Base-by-base conservation (phyloP, 1,140 invertebrate species). In the Bombyx mori region DNA sequence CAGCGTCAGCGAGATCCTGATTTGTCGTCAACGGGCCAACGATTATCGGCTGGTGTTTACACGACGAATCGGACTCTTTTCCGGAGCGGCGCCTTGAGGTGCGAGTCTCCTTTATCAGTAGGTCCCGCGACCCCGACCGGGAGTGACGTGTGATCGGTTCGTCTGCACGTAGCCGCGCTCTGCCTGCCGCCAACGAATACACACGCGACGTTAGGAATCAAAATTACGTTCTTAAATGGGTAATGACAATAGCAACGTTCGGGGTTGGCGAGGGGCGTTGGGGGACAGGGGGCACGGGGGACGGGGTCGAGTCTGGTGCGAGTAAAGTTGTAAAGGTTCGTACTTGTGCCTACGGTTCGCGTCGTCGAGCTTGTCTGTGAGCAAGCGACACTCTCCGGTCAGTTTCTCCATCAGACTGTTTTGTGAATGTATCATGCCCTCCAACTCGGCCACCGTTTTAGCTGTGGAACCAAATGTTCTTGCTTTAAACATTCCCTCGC, bases 321-420 rank as follows among this genome's bases (percentile, higher is more conserved):
- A 68, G 71, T 73, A 76, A 66, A 77, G 66, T 76, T 57, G 72
- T 75, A 79, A 76, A 75, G 85, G 60, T 71, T 75, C 84, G 92
- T 95, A 95, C 94, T 95, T 95, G 92, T 95, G 93, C 84, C 92
- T 93, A 85, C 91, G 88, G 80, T 92, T 92, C 80, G 93, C 92
- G 86, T 94, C 93, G 90, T 96, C 94, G 89, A 95, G 92, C 90
- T 93, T 94, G 86, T 92, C 90, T 79, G 94, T 95, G 86, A 96
- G 91, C 86, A 90, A 91, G 90, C 94, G 94, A 90, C 94, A 95
- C 90, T 96, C 94, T 74, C 89, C 90, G 75, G 93, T 94, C 78
- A 96, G 91, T 92, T 93, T 94, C 89, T 94, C 93, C 92, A 95
- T 93, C 91, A 95, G 91, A 91, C 91, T 92, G 90, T 94, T 94